A percentile compares a stretch with the other conserved stretches of the same genome.
Evolutionary conservation across 2,888 invertebrate species (phyloP).

Genomic region (Tiliacea aurago): DNA sequence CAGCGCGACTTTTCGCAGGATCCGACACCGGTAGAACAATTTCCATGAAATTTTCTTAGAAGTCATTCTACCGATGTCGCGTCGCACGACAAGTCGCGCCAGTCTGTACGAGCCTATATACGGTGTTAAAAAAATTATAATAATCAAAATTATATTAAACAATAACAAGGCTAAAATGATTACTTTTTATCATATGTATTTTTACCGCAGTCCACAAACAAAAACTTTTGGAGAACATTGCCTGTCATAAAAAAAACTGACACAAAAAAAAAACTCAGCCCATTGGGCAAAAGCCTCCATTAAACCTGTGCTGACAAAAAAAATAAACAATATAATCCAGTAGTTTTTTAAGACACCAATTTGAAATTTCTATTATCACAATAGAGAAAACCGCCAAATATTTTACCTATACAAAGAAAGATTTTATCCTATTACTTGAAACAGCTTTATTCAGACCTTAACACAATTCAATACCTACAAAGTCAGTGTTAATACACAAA

Average conservation of each 20-base stretch:
- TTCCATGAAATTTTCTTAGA: no score
- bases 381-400: not conserved
- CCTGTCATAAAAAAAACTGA: no score
- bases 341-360: not conserved
- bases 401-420: conserved; percentile 4
- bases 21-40: no score
- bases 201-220: not conserved
- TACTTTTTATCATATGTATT: not conserved
- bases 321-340: not conserved
- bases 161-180: not conserved
- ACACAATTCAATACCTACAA: conserved; percentile 59
- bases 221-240: not conserved
- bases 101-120: no score
- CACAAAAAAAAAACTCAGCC: no score
- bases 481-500: conserved; percentile 73
- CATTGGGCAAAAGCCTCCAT: no score
- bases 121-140: not conserved
- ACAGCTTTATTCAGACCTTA: conserved; percentile 31
- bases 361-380: not conserved
- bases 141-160: not conserved
- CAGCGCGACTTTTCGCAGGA: no score
- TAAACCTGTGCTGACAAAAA: no score
- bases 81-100: no score
- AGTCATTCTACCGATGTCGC: no score
- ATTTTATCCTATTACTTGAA: conserved; percentile 23